phyloP scores from a whole-genome alignment of 2,888 invertebrate species.

The Prosapia bicincta region DNA sequence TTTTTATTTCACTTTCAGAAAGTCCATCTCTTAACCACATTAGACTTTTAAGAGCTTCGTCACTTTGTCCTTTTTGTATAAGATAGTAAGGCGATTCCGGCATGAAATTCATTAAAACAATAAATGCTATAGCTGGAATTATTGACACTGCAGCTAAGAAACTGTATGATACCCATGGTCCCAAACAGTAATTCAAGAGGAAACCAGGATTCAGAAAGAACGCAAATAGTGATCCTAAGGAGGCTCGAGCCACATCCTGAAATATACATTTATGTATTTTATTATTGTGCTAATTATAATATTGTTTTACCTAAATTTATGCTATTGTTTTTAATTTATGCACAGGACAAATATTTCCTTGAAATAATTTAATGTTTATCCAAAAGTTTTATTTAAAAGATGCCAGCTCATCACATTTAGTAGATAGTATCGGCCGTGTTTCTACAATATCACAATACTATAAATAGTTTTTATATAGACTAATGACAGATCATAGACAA shows the following conservation, averaged over 20 bases:
- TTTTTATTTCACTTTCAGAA: constrained; percentile 22
- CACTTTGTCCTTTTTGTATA: constrained; percentile 25
- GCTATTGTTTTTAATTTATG: no score
- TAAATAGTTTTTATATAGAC: no score
- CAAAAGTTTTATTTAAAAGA: no score
- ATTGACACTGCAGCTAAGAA: constrained; percentile 43
- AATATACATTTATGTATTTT: no score
- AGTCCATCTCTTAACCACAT: constrained; percentile 34
- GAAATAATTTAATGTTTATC: no score
- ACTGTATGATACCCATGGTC: constrained; percentile 65
- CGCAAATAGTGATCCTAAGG: constrained; percentile 77
- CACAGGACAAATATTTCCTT: no score
- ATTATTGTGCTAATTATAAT: no score
- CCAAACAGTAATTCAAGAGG: constrained; percentile 65
- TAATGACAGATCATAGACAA: no score
- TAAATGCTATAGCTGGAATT: constrained; percentile 28
- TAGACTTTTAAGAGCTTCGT: constrained; percentile 34
- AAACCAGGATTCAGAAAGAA: constrained; percentile 67
- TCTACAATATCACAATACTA: no score
- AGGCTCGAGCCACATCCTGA: constrained; percentile 73
- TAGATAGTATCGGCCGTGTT: no score
- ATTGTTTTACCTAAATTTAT: no score
- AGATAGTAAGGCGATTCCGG: constrained; percentile 38
- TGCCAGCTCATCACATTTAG: no score
- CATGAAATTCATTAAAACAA: constrained; percentile 33